A percentile compares a stretch with the other conserved stretches of the same genome.
Conservation (phyloP, 1,140 invertebrate genomes). For the Meloidogyne floridensis region DNA sequence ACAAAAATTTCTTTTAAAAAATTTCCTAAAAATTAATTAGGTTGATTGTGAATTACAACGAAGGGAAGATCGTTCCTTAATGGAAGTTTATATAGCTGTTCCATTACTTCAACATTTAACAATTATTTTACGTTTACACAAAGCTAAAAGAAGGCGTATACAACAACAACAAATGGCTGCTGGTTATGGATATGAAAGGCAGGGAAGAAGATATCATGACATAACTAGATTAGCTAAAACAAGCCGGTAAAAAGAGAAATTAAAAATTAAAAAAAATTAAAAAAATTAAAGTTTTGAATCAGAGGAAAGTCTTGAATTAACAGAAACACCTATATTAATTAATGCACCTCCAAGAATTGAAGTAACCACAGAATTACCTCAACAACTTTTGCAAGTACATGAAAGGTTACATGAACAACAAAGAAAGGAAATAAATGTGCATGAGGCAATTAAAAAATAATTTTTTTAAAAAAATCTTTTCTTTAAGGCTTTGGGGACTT, state of each 20-base stretch:
- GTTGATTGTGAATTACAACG: constrained; percentile 42
- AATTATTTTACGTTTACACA: constrained; percentile 35
- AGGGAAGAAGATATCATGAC: constrained; percentile 41
- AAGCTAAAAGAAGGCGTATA: constrained; percentile 24
- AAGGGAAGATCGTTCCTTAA: constrained; percentile 39
- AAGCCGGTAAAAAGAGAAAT: constrained; percentile 12
- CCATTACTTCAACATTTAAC: constrained; percentile 34
- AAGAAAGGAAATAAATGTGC: constrained; percentile 6
- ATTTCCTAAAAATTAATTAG: background rate
- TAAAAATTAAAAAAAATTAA: constrained; percentile 5
- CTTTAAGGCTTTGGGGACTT: constrained; percentile 18
- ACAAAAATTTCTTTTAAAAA: background rate
- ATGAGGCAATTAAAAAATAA: background rate
- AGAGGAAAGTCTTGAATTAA: constrained; percentile 27
- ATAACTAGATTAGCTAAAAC: constrained; percentile 28
- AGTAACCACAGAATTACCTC: constrained; percentile 7
- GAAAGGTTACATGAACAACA: constrained; percentile 2
- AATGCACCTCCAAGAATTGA: constrained; percentile 10
- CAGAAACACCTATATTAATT: background rate
- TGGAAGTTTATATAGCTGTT: constrained; percentile 37
- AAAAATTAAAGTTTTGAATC: constrained; percentile 21
- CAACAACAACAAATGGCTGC: constrained; percentile 37
- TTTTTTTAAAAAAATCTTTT: background rate
- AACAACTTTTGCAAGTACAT: constrained; percentile 4
- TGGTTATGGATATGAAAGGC: constrained; percentile 48